These are phyloP conservation scores for Linyphia triangularis DNA, from an alignment of 2,888 invertebrate genomes.

Conservation along the genomic window DNA sequence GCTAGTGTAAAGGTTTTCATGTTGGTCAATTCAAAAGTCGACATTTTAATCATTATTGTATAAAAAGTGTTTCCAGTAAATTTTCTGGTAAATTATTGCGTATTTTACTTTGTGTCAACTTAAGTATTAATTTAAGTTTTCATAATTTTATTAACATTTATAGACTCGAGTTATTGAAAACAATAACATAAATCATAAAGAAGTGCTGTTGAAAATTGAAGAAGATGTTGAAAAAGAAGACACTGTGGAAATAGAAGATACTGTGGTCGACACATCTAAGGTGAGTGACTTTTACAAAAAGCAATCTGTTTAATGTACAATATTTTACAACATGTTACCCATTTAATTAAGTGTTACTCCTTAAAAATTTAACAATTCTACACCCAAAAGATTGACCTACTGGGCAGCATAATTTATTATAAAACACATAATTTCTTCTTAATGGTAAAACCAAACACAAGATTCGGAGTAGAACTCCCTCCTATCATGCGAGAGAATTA, in stretches of 20 bases:
- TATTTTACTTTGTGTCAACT: not conserved
- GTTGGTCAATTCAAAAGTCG: too few species aligned
- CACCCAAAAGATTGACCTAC: too few species aligned
- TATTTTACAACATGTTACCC: not conserved
- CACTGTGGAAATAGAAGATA: constrained; percentile 32
- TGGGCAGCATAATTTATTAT: too few species aligned
- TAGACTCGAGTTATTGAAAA: constrained; percentile 69
- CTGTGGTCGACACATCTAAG: constrained; percentile 43
- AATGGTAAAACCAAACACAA: too few species aligned
- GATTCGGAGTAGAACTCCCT: too few species aligned
- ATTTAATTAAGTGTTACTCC: not conserved
- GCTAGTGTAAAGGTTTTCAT: too few species aligned
- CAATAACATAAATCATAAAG: constrained; percentile 63
- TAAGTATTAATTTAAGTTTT: not conserved
- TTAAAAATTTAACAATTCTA: too few species aligned
- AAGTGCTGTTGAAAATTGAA: constrained; percentile 52
- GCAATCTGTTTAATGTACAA: not conserved
- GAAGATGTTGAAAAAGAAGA: constrained; percentile 62
- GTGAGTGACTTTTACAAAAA: constrained; percentile 34
- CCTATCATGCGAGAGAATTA: too few species aligned
- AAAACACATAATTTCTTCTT: too few species aligned
- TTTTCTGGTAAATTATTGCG: not conserved
- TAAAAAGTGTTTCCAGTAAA: not conserved
- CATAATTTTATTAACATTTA: not conserved
- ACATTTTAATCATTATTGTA: too few species aligned